Evolutionary conservation across 1,140 invertebrate genomes (phyloP), one percentile per base, ranked within the genome.

Genomic region (Dinoponera quadriceps): DNA sequence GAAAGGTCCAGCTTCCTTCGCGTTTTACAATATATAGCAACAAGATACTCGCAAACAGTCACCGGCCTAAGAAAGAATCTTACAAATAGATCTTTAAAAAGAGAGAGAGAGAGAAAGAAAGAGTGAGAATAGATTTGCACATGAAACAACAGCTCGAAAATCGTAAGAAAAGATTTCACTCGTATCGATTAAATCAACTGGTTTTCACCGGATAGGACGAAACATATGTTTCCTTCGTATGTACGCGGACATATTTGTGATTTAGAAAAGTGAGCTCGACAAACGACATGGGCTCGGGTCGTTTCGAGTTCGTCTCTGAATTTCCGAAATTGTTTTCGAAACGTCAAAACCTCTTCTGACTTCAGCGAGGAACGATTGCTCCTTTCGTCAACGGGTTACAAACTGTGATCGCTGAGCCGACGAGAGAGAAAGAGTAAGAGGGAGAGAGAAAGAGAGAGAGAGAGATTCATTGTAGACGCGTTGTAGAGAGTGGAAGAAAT

Each of bases 111-210:
- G n/a, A n/a, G n/a, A n/a, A n/a, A n/a, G n/a, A n/a, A n/a, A n/a
- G n/a, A n/a, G n/a, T n/a, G 51, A 78, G 57, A 78, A 78, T 33
- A 78, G 20, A 78, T 78, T 38, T 77, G 55, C 22, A 20, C 49
- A 68, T 44, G 54, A 73, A 81, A 73, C 73, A 33, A 49, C 78
- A 59, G 68, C 78, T 82, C 68, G n/a, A 48, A 71, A 22, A 13
- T 51, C 48, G 16, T 62, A 73, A 71, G 65, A 71, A 81, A 29
- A 20, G 29, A 62, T 82, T 16, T 63, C 44, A 62, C 48, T 60
- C 22, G 38, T 68, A 55, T 72, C 55, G 20, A 14, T 60, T 16
- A 55, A 55, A 48, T 55, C 27, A n/a, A 57, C 18, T 22, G 13
- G 18, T 81, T n/a, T n/a, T 72, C 44, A 74, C 14, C 57, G 16